Percentiles rank a stretch among this genome's conserved stretches.
phyloP scores from a whole-genome alignment of 2,113 vertebrate species.

The Hiodon tergisus region DNA sequence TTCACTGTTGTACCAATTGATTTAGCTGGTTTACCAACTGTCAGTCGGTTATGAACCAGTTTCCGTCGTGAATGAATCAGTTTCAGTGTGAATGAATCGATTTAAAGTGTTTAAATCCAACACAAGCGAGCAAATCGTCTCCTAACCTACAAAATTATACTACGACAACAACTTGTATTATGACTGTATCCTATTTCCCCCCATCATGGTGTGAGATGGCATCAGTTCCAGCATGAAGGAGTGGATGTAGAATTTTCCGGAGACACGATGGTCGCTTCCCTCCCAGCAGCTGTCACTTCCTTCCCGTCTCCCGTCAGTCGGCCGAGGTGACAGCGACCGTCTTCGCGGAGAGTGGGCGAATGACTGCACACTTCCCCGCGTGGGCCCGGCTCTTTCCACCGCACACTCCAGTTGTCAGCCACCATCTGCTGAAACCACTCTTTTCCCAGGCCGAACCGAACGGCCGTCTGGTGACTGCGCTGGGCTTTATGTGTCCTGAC shows the following conservation, averaged over 20 bases:
- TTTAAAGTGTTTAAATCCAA: neutral
- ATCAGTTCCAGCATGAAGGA: neutral
- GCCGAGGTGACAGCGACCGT: neutral
- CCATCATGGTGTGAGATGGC: neutral
- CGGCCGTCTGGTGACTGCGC: slow-evolving; percentile 12
- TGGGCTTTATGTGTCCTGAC: slow-evolving; percentile 34
- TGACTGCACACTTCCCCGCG: slow-evolving; percentile 22
- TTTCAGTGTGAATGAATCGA: neutral
- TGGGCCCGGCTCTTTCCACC: slow-evolving; percentile 20
- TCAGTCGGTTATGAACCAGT: neutral
- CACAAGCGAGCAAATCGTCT: neutral
- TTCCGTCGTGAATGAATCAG: neutral
- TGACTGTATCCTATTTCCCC: too few species aligned
- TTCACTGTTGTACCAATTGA: too few species aligned
- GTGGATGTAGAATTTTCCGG: neutral
- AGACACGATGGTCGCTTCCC: neutral
- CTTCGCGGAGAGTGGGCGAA: slow-evolving; percentile 13
- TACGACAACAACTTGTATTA: neutral
- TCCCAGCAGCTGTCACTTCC: slow-evolving; percentile 23
- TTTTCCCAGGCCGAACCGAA: neutral
- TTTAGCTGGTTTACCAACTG: neutral
- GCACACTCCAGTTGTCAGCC: slow-evolving; percentile 32
- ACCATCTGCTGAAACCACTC: slow-evolving; percentile 36
- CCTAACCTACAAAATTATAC: neutral
- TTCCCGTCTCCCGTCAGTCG: slow-evolving; percentile 23